Conservation (phyloP, 2,797 vertebrate species). For the Todus mexicanus region DNA sequence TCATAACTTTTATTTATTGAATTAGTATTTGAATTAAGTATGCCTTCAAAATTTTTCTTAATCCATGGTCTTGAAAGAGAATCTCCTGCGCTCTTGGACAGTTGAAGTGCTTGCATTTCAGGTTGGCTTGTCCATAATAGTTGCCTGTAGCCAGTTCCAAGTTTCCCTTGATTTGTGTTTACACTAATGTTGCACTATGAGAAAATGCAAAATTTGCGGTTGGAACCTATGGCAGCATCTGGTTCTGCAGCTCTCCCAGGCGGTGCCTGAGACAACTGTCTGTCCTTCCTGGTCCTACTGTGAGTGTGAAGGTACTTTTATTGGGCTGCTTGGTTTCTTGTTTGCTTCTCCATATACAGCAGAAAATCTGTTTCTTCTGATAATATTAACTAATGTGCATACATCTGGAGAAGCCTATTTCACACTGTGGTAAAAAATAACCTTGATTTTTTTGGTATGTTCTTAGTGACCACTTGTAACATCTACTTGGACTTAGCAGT, state of each 20-base stretch:
- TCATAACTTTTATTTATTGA: not conserved
- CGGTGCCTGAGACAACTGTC: rapidly evolving
- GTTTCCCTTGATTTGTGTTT: not conserved
- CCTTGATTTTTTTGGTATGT: not conserved
- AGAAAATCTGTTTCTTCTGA: not conserved
- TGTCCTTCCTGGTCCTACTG: not conserved
- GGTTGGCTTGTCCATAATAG: not conserved
- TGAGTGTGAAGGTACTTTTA: not conserved
- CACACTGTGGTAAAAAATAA: not conserved
- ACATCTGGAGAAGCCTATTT: not conserved
- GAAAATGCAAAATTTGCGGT: not conserved
- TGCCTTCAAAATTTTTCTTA: not conserved
- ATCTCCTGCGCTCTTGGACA: not conserved
- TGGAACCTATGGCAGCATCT: not conserved
- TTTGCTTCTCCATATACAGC: not conserved
- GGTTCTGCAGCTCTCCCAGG: not conserved
- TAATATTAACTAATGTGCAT: not conserved
- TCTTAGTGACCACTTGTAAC: not conserved
- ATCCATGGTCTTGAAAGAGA: not conserved
- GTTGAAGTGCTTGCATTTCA: not conserved
- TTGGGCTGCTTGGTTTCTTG: not conserved
- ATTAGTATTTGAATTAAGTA: not conserved
- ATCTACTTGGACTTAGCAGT: not conserved
- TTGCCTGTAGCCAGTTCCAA: no score
- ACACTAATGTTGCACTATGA: no score